A percentile compares a stretch with the other conserved stretches of the same genome.
These are phyloP conservation scores for Passerina amoena DNA, from an alignment of 2,113 vertebrate species.

Conservation along the genomic window DNA sequence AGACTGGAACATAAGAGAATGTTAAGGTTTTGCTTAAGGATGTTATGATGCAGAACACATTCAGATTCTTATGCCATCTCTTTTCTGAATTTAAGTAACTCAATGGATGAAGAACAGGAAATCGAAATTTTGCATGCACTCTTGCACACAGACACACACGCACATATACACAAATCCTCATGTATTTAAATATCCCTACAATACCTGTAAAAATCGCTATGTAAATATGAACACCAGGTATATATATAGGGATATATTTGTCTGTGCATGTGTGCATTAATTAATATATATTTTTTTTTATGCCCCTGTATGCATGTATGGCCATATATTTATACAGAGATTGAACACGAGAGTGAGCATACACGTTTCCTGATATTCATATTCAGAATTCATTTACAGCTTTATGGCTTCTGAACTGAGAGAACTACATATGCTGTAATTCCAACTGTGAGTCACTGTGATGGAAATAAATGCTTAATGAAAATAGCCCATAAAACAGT, in stretches of 20 bases:
- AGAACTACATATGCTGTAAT: not conserved
- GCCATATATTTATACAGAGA: not conserved
- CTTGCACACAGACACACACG: no score
- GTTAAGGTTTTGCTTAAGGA: not conserved
- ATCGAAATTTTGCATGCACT: not conserved
- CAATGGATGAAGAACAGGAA: not conserved
- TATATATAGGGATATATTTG: not conserved
- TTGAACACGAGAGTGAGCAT: not conserved
- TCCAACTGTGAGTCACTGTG: not conserved
- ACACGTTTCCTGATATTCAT: not conserved
- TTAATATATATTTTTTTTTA: not conserved
- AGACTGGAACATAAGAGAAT: not conserved
- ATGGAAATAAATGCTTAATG: slow-evolving; percentile 1
- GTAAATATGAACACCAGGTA: not conserved
- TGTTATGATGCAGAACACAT: not conserved
- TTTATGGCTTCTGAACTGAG: slow-evolving; percentile 7
- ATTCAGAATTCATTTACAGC: not conserved
- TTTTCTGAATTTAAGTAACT: not conserved
- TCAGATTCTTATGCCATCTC: not conserved
- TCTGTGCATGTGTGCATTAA: rapidly evolving
- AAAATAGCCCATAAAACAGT: not conserved
- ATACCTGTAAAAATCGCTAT: not conserved
- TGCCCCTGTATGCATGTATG: not conserved
- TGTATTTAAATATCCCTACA: not conserved
- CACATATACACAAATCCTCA: not conserved